These are phyloP conservation scores for Aphaenogaster ashmeadi DNA, from an alignment of 1,140 invertebrate genomes.

Conservation along the genomic window DNA sequence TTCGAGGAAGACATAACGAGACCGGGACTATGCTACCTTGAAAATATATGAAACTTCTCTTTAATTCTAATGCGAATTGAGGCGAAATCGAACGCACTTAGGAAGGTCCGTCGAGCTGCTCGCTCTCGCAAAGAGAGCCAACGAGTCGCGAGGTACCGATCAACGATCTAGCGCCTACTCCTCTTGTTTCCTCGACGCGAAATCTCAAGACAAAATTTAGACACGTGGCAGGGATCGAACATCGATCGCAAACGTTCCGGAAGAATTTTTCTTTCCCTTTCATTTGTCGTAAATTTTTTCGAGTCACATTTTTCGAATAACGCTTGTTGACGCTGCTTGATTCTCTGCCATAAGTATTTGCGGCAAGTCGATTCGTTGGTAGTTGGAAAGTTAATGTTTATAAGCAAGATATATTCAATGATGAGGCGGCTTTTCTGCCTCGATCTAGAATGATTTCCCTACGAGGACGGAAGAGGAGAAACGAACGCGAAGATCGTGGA, in stretches of 20 bases:
- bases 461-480: slow-evolving; percentile 1
- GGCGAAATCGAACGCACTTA: not conserved
- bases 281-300: slow-evolving; percentile 4
- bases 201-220: slow-evolving; percentile 5
- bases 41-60: not conserved
- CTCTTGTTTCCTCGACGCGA: slow-evolving; percentile 25
- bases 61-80: slow-evolving; percentile 33
- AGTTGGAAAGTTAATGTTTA: not conserved
- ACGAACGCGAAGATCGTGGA: not conserved
- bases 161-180: slow-evolving; percentile 6
- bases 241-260: not conserved
- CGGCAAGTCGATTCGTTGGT: not conserved
- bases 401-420: not conserved
- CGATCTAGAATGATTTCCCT: not conserved
- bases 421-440: not conserved
- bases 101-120: not conserved
- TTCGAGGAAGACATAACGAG: not conserved
- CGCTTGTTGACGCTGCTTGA: not conserved
- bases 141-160: slow-evolving; percentile 1
- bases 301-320: not conserved
- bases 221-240: not conserved
- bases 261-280: not conserved
- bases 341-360: not conserved
- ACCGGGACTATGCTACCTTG: not conserved
- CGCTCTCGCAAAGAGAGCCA: not conserved